Evolutionary conservation across 2,888 invertebrate species (phyloP), one percentile per base, ranked within the genome.

Genomic region (Nasonovia ribisnigri): DNA sequence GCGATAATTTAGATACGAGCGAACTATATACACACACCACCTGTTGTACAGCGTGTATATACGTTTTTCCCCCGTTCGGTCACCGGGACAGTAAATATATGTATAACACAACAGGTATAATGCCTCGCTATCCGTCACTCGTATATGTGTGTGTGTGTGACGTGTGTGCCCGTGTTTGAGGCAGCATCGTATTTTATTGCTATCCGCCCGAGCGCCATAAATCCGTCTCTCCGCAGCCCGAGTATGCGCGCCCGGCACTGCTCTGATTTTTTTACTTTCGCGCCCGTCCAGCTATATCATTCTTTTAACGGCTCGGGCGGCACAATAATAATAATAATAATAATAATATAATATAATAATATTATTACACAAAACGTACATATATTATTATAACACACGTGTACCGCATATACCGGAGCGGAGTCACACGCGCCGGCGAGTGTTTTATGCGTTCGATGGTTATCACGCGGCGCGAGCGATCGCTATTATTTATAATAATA

Each of bases 171-270:
- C 77, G 36, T 77, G 77, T 77, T 77, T 36, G 36, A 77, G 8
- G 77, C 77, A 77, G 43, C 54, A 29, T 84, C 84, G 54, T 91
- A 11, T 91, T 90, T 91, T 91, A 91, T 91, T 57, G 43, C 91
- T 86, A 36, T 77, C 84, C 8, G 20, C 42, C 43, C 57, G 54
- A 57, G 11, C 84, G 26, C 48, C 86, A 91, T 91, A 91, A 91
- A 91, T 91, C 51, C 84, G 48, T 43, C 77, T 43, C 84, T 54
- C 77, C 36, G 3, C 36, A 20, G 36, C 20, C 43, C 43, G 29
- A 43, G 89, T 46, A 42, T 26, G 57, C 6, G 26, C 10, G 43
- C 60, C 51, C 54, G 29, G 77, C 29, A 90, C 90, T 60, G 90
- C 90, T 90, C 90, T 46, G 60, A 60, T 90, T 90, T 20, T 77